Evolutionary conservation across 1,140 invertebrate genomes (phyloP).

Genomic region (Drosophila azteca): DNA sequence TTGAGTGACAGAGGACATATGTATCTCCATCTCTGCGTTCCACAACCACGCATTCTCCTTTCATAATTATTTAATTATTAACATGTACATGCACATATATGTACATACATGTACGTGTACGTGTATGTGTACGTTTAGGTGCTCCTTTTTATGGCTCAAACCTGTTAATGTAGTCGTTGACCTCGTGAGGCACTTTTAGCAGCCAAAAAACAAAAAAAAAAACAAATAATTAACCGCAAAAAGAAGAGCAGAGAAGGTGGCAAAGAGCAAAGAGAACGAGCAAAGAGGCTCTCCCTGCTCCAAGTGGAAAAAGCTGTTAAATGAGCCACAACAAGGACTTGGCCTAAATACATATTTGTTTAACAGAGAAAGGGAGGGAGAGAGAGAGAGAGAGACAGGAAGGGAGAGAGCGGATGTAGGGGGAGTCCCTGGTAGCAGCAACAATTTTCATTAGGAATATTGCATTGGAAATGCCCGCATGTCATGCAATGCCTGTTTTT

Average conservation of each 20-base stretch:
- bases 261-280: conserved; percentile 4
- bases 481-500: conserved; percentile 65
- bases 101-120: too few species aligned
- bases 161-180: conserved; percentile 66
- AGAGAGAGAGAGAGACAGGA: not conserved
- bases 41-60: not conserved
- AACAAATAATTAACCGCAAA: conserved; percentile 38
- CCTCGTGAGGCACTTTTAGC: conserved; percentile 39
- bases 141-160: conserved; percentile 15
- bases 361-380: conserved; percentile 5
- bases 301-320: conserved; percentile 69
- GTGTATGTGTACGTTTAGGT: not conserved
- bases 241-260: conserved; percentile 3
- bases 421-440: too few species aligned
- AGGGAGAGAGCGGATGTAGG: not conserved
- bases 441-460: conserved; percentile 37
- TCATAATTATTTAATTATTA: conserved; percentile 23
- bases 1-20: too few species aligned
- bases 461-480: conserved; percentile 58
- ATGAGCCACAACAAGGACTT: conserved; percentile 60
- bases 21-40: not conserved
- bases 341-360: conserved; percentile 58
- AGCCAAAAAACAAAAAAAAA: conserved; percentile 38
- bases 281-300: not conserved
- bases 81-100: not conserved